Evolutionary conservation across 2,888 invertebrate species (phyloP).

Genomic region (Oxycera nigricornis): DNA sequence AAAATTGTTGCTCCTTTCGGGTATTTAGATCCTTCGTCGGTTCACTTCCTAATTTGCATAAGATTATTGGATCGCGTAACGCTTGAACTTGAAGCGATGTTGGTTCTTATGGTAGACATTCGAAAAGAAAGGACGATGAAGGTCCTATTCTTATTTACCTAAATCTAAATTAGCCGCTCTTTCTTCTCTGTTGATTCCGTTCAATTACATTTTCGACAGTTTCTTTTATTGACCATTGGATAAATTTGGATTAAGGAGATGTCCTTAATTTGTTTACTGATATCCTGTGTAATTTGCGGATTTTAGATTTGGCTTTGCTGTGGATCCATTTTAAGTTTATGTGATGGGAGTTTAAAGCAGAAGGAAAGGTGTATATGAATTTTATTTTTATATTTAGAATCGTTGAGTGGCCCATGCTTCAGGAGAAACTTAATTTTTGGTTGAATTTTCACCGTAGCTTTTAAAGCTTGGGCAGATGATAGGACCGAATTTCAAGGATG

Average conservation of each 20-base stretch:
- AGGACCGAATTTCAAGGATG: no score
- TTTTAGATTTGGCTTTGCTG: no score
- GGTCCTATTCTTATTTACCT: slow-evolving; percentile 19
- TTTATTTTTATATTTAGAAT: no score
- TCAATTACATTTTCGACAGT: slow-evolving; percentile 38
- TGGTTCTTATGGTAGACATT: not conserved
- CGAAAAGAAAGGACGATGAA: not conserved
- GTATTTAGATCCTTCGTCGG: not conserved
- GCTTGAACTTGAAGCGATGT: not conserved
- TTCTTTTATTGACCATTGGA: not conserved
- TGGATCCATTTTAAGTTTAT: no score
- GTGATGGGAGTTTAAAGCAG: no score
- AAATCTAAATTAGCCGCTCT: slow-evolving; percentile 34
- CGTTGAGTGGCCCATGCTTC: no score
- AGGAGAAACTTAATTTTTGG: no score
- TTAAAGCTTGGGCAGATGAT: no score
- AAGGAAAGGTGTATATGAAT: no score
- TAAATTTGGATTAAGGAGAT: slow-evolving; percentile 22
- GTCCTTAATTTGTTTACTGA: slow-evolving; percentile 26
- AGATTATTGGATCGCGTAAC: slow-evolving; percentile 45
- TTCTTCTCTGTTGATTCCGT: slow-evolving; percentile 28
- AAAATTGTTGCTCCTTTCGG: not conserved
- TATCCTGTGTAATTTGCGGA: slow-evolving; percentile 10
- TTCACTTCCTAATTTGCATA: slow-evolving; percentile 43
- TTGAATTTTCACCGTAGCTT: no score